phyloP scores from a whole-genome alignment of 2,797 vertebrate species.

The Acanthiza pusilla region DNA sequence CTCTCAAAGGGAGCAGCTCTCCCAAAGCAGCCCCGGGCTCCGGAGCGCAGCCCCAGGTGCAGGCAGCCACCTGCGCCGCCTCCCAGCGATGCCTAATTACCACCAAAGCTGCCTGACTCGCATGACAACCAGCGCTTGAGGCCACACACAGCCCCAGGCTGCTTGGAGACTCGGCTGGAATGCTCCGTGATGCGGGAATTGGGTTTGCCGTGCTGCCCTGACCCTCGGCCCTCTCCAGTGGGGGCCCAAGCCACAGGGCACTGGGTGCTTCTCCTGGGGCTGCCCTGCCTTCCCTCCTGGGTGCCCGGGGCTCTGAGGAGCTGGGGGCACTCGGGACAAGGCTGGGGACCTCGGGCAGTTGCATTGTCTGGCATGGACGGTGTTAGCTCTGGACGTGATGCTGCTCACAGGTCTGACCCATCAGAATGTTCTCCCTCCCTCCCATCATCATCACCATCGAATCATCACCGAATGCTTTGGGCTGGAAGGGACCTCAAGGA shows the following conservation, averaged over 20 bases:
- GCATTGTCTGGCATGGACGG: fast-evolving
- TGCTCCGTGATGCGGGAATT: fast-evolving
- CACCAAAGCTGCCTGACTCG: slow-evolving; percentile 5
- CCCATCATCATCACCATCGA: fast-evolving
- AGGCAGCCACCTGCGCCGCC: slow-evolving; percentile 27
- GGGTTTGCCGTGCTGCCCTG: fast-evolving
- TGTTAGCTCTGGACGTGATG: background rate
- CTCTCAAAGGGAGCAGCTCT: background rate
- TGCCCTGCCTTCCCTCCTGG: fast-evolving
- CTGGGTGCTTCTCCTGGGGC: background rate
- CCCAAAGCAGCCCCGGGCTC: fast-evolving
- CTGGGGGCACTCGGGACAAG: fast-evolving
- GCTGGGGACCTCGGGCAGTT: background rate
- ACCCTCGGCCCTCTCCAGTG: fast-evolving
- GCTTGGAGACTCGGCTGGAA: background rate
- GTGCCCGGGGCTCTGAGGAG: fast-evolving
- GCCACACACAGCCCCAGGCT: background rate
- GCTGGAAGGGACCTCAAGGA: background rate
- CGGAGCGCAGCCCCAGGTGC: background rate
- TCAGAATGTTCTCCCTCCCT: background rate
- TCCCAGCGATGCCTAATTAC: background rate
- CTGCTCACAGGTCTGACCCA: background rate
- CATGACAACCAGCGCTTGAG: background rate
- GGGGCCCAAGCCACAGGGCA: background rate
- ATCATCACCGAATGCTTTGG: background rate